Conservation (phyloP, 2,888 invertebrate genomes). For the Drosophila koepferae region DNA sequence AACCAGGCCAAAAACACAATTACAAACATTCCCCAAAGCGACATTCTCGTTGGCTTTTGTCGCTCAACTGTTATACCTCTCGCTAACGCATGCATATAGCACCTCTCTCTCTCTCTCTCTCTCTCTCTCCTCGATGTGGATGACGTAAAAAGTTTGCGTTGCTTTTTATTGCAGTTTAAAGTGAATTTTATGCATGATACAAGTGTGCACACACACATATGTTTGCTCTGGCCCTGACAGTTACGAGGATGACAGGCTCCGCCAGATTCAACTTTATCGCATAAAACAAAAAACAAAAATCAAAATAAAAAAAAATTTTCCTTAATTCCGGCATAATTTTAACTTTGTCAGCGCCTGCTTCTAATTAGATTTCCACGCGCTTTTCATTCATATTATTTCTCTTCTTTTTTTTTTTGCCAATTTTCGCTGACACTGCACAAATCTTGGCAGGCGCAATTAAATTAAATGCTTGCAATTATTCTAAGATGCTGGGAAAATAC, state of each 20-base stretch:
- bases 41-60: constrained; percentile 42
- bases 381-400: constrained; percentile 62
- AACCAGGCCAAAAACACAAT: constrained; percentile 51
- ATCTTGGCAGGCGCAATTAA: constrained; percentile 77
- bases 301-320: neutral
- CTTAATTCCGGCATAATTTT: constrained; percentile 58
- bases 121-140: neutral
- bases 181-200: constrained; percentile 52
- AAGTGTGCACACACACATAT: constrained; percentile 42
- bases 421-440: constrained; percentile 41
- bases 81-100: constrained; percentile 6
- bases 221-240: constrained; percentile 28
- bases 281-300: constrained; percentile 34
- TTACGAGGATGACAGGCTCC: constrained; percentile 54
- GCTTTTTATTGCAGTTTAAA: constrained; percentile 75
- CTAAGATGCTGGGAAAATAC: constrained; percentile 67
- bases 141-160: constrained; percentile 52
- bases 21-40: constrained; percentile 66
- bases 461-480: constrained; percentile 81
- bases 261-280: constrained; percentile 49
- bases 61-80: constrained; percentile 46
- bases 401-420: constrained; percentile 32
- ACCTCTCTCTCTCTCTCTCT: neutral
- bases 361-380: constrained; percentile 75
- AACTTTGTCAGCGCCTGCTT: constrained; percentile 69